phyloP scores from a whole-genome alignment of 2,797 vertebrate species.

The Tokudaia tokunoshimensis region DNA sequence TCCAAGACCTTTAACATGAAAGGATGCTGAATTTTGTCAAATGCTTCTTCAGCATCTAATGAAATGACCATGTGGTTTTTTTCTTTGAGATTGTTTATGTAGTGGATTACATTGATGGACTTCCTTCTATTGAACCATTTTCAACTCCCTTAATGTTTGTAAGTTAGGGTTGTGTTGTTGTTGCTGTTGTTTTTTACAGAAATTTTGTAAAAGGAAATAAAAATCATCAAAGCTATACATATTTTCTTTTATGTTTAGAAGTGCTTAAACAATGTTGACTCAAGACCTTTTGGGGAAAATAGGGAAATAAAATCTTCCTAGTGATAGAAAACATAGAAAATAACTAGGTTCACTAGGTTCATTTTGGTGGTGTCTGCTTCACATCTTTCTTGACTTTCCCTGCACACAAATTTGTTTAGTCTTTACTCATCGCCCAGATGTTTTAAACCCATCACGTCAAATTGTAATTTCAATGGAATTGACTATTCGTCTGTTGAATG shows the following conservation, averaged over 20 bases:
- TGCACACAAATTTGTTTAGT: neutral
- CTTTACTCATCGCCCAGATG: neutral
- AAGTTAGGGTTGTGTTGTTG: neutral
- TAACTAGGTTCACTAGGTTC: neutral
- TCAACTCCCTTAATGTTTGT: neutral
- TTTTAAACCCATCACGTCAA: neutral
- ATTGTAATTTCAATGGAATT: neutral
- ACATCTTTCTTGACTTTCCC: too few species aligned
- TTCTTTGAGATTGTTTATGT: too few species aligned
- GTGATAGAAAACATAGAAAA: neutral
- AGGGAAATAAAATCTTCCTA: neutral
- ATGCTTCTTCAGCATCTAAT: too few species aligned
- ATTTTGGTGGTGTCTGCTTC: neutral
- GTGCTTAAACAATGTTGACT: neutral
- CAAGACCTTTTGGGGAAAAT: neutral
- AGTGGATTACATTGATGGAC: too few species aligned
- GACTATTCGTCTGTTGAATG: neutral
- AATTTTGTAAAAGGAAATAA: conserved; percentile 42
- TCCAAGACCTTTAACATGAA: too few species aligned
- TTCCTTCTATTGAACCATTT: neutral
- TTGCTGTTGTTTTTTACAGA: neutral
- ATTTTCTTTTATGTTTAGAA: conserved; percentile 27
- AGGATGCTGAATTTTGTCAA: too few species aligned
- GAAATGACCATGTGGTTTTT: too few species aligned
- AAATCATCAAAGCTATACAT: neutral